Base-by-base conservation (phyloP, 2,888 invertebrate genomes). In the Dascillus cervinus region DNA sequence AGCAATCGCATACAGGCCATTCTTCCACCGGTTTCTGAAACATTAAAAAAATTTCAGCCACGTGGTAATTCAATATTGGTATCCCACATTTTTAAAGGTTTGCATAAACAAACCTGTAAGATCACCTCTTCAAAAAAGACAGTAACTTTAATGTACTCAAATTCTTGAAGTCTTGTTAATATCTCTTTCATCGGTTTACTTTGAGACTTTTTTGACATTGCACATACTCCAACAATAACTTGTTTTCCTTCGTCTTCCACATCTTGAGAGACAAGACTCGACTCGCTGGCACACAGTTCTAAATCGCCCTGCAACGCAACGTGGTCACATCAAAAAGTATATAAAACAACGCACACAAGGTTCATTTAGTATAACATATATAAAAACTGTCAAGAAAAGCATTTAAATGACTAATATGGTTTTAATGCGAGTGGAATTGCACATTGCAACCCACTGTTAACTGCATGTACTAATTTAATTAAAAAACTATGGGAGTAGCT, bases 141-240 rank as follows among this genome's bases (percentile, higher is more conserved):
- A 32, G 89, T 73, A 67, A 94, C 87, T 70, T 89, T 87, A 56
- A 95, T 87, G 65, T 90, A 94, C 64, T 95, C 92, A 63, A 96
- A 97, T 65, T 96, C 95, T 53, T 92, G 86, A 35, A 99, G 77
- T 19, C 97, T 75, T 1, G 88, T 90, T 34, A 99, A 76, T 53
- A 99, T 99, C 68, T 97, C 97, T 60, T 88, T 88, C 98, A 99
- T 99, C 8, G 98, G 98, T 66, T 96, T 97, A 44, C 96, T 95
- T 60, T 92, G 89, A 19, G 96, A 94, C 68, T 99, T 99, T 69
- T 98, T 97, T 57, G 90, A 87, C 98, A 99, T 99, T 48, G 98
- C 97, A 72, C 98, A 99, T 37, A 99, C 86, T 41, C 98, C 98
- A 53, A 99, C 94, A 61, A 94, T 77, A 52, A 98, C 92, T 59